phyloP scores from a whole-genome alignment of 2,888 invertebrate species.

The Tachina grossa region DNA sequence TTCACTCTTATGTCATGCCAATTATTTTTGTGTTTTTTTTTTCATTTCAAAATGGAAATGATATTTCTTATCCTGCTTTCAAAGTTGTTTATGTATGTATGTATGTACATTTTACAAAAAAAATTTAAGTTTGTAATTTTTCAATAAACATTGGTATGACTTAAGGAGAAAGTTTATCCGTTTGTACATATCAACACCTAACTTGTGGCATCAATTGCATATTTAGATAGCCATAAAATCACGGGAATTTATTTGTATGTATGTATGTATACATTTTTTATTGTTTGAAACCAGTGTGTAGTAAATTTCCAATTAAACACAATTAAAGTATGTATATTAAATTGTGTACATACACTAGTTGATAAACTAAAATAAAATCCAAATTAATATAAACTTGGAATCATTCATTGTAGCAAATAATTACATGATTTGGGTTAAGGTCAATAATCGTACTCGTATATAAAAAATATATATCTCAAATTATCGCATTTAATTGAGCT shows the following conservation, averaged over 20 bases:
- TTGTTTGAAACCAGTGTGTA: conserved; percentile 25
- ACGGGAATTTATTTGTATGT: conserved; percentile 2
- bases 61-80: conserved; percentile 25
- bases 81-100: not conserved
- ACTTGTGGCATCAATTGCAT: conserved; percentile 41
- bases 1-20: not conserved
- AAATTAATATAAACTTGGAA: conserved; percentile 30
- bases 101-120: too few species aligned
- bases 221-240: conserved; percentile 39
- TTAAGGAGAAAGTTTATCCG: conserved; percentile 53
- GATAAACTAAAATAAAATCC: conserved; percentile 1
- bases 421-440: conserved; percentile 38
- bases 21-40: not conserved
- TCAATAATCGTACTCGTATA: conserved; percentile 36
- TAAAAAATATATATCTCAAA: not conserved
- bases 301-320: conserved; percentile 28
- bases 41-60: conserved; percentile 1
- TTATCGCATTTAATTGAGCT: conserved; percentile 19
- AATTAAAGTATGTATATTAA: conserved; percentile 30
- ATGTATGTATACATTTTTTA: not conserved
- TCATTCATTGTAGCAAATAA: conserved; percentile 31
- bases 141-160: conserved; percentile 17
- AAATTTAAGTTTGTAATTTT: conserved; percentile 21
- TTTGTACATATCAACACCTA: conserved; percentile 35
- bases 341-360: not conserved